These are phyloP conservation scores for Serrognathus titanus DNA, from an alignment of 2,888 invertebrate species.

Conservation along the genomic window DNA sequence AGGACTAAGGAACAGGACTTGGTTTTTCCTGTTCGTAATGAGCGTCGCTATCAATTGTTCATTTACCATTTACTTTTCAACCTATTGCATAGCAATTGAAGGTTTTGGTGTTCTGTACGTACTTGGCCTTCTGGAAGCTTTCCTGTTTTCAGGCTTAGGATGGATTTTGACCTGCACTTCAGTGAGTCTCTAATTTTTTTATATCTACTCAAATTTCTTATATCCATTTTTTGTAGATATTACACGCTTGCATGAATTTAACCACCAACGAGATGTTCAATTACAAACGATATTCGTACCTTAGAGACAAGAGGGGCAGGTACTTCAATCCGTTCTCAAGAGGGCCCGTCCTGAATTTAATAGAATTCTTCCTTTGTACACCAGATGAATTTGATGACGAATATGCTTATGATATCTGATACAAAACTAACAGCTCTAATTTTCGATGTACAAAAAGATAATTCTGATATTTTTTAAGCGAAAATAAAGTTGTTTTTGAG, in stretches of 20 bases:
- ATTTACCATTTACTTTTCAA: conserved; percentile 83
- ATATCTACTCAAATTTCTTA: neutral
- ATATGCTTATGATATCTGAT: conserved; percentile 45
- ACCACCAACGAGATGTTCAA: conserved; percentile 96
- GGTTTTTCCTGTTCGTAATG: conserved; percentile 88
- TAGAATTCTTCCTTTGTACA: conserved; percentile 86
- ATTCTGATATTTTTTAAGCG: too few relatives aligned
- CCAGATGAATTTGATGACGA: conserved; percentile 77
- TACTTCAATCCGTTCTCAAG: conserved; percentile 91
- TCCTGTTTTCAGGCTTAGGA: conserved; percentile 80
- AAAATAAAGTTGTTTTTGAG: too few relatives aligned
- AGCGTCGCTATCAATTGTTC: conserved; percentile 85
- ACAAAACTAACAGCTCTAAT: conserved; percentile 7
- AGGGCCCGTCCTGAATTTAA: conserved; percentile 79
- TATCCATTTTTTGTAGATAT: conserved; percentile 55
- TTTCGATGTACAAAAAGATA: too few relatives aligned
- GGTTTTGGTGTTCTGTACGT: conserved; percentile 82
- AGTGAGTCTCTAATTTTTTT: conserved; percentile 54
- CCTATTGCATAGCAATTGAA: conserved; percentile 79
- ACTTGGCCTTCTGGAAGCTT: conserved; percentile 76
- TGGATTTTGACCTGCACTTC: conserved; percentile 87
- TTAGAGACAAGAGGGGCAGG: conserved; percentile 82
- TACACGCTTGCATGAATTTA: conserved; percentile 89
- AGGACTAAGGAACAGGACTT: conserved; percentile 85
- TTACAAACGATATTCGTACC: conserved; percentile 85